Percentiles rank a stretch among this genome's conserved stretches.
phyloP scores from a whole-genome alignment of 1,140 invertebrate genomes.

The Drosophila pandora region DNA sequence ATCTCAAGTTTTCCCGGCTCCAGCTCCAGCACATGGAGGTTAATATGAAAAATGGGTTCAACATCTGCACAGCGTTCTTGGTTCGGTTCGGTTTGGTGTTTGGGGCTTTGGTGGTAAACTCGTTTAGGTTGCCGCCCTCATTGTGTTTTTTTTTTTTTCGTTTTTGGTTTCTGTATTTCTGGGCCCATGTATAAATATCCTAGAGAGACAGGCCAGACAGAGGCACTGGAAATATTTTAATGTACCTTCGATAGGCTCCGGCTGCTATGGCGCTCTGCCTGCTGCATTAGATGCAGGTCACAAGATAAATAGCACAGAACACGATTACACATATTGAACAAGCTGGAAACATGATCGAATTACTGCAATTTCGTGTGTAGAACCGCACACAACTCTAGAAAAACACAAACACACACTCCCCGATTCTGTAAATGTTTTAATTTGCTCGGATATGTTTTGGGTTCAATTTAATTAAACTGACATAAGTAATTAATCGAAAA shows the following conservation, averaged over 20 bases:
- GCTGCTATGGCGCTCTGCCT: conserved; percentile 36
- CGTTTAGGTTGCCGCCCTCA: conserved; percentile 73
- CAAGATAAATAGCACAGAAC: conserved; percentile 61
- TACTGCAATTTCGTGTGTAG: conserved; percentile 56
- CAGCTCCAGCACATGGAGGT: conserved; percentile 44
- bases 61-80: conserved; percentile 61
- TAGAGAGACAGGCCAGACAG: conserved; percentile 51
- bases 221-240: conserved; percentile 60
- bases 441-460: conserved; percentile 9
- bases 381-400: conserved; percentile 7
- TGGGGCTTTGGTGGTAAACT: conserved; percentile 50
- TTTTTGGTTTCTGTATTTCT: conserved; percentile 19
- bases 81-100: conserved; percentile 17
- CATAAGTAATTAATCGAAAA: conserved; percentile 39
- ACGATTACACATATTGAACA: conserved; percentile 62
- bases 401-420: conserved; percentile 18
- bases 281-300: conserved; percentile 71
- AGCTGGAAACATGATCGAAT: conserved; percentile 61
- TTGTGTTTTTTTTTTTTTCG: conserved; percentile 43
- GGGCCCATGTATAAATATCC: conserved; percentile 61
- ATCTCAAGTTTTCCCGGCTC: conserved; percentile 32
- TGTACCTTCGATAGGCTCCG: conserved; percentile 44
- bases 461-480: conserved; percentile 38
- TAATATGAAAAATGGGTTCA: conserved; percentile 71
- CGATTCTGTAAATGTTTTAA: conserved; percentile 39